Base-by-base conservation (phyloP, 2,113 vertebrate genomes). In the Lepus europaeus region DNA sequence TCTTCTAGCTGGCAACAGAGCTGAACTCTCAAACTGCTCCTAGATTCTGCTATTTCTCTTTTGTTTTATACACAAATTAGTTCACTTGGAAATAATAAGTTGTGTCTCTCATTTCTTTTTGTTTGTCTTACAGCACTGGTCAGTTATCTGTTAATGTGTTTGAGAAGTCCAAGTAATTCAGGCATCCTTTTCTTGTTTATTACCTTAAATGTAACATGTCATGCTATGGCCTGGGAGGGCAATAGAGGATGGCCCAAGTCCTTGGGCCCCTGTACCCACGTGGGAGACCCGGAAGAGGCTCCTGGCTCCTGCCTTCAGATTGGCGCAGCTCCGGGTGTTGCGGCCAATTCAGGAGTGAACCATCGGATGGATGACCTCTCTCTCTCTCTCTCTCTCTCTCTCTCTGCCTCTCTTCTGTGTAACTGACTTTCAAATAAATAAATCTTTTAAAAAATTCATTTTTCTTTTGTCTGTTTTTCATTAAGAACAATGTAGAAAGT, bases 1-100 rank as follows among this genome's bases (percentile, higher is more conserved):
- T 74, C 49, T 85, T 23, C 63, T 3, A 78, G 63, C 78, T 84
- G 19, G 49, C n/a, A 92, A 87, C 22, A 63, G 36, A 14, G 20
- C 49, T 82, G n/a, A 80, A 87, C 25, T 80, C n/a, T 39, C 82
- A 22, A 29, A 66, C 9, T 61, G 9, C 45, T 87, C 78, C 70
- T 80, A 74, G 59, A 76, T 85, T 53, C 64, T 64, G 63, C 69
- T 70, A 49, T 89, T 74, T 87, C 19, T 70, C 31, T 93, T 66
- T 64, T 23, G 9, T 63, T 89, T 91, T 70, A 25, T 78, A 31
- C 39, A 68, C 27, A 82, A 90, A 73, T 77, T 1, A 51, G 29
- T 93, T 95, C 63, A 84, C 69, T 77, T 80, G 76, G 27, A 84
- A 93, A 77, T 92, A 80, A 81, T 22, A n/a, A 77, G 1, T 56